Percentiles rank a stretch among this genome's conserved stretches.
These are phyloP conservation scores for Cheracebus regulus DNA, from an alignment of 2,797 vertebrate species.

Conservation along the genomic window DNA sequence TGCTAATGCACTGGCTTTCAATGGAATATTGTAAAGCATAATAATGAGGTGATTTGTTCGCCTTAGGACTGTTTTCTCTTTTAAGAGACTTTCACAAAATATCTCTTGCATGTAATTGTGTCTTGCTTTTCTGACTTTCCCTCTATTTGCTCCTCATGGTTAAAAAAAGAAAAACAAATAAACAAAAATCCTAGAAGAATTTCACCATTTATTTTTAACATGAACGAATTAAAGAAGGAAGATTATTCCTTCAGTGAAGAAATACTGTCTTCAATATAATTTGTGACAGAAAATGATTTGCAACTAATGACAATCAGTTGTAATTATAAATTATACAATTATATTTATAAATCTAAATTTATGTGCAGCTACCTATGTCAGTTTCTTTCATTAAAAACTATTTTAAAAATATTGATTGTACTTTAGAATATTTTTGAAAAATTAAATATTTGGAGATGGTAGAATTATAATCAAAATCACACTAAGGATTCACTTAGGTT, in stretches of 20 bases:
- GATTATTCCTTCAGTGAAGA: neutral
- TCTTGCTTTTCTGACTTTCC: neutral
- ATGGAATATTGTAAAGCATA: neutral
- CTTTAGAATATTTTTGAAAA: neutral
- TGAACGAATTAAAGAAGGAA: neutral
- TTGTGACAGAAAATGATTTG: neutral
- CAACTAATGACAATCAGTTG: neutral
- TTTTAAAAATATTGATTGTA: neutral
- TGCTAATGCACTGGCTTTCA: neutral
- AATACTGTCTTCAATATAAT: neutral
- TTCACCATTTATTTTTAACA: neutral
- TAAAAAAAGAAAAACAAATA: neutral
- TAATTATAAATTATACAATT: neutral
- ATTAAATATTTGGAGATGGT: neutral
- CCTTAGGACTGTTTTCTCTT: neutral
- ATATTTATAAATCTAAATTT: neutral
- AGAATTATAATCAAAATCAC: neutral
- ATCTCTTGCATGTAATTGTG: neutral
- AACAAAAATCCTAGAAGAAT: neutral
- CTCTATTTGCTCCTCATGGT: neutral
- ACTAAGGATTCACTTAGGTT: neutral
- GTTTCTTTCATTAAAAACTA: neutral
- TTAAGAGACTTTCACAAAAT: neutral
- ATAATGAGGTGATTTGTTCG: neutral
- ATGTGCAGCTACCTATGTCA: neutral